phyloP scores from a whole-genome alignment of 92 coral and sea anemone genomes.

The Anthopleura xanthogrammica region DNA sequence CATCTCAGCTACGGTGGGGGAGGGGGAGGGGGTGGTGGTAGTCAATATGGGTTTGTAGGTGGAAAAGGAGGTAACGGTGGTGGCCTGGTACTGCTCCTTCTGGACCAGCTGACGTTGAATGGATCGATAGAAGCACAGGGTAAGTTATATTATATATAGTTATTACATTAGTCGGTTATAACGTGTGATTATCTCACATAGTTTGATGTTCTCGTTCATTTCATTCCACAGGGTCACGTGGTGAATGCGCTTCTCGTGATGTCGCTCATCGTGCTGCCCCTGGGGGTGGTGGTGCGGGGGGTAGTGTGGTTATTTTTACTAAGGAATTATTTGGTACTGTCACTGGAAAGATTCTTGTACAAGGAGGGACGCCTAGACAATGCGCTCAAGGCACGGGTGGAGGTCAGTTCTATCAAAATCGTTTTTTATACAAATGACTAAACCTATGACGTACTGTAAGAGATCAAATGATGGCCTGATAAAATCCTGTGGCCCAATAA shows the following conservation, averaged over 20 bases:
- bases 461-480: neutral
- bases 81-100: conserved; percentile 50
- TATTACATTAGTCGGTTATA: no score
- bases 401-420: neutral
- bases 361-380: conserved; percentile 45
- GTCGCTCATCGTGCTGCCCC: conserved; percentile 53
- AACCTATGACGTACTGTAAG: no score
- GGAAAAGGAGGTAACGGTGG: conserved; percentile 66
- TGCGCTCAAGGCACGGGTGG: conserved; percentile 40
- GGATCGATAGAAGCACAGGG: conserved; percentile 49
- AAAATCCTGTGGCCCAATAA: no score
- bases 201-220: no score
- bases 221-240: conserved; percentile 23
- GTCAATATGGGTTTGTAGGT: conserved; percentile 32
- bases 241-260: conserved; percentile 22
- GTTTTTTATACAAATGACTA: no score
- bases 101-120: conserved; percentile 38
- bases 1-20: conserved; percentile 62
- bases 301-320: conserved; percentile 51
- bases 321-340: conserved; percentile 18
- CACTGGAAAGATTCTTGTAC: conserved; percentile 25
- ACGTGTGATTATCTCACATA: no score
- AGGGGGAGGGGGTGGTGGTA: conserved; percentile 71
- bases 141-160: conserved; percentile 3
- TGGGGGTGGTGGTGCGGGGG: conserved; percentile 73